Conservation (phyloP, 2,113 vertebrate genomes). For the Pterocles burchelli region DNA sequence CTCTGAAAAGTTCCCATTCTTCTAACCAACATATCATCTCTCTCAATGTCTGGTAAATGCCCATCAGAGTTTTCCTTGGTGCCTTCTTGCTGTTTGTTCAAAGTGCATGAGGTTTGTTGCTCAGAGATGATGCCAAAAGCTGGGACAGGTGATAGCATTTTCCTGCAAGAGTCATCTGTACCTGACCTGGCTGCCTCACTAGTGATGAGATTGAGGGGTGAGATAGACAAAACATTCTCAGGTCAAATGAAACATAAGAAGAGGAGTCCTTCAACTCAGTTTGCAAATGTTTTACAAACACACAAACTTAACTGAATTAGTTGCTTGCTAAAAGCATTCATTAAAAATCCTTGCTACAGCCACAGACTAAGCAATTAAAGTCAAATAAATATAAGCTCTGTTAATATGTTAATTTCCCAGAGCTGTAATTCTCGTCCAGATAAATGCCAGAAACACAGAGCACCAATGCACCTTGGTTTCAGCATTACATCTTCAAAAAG, state of each 20-base stretch:
- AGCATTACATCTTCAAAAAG: neutral
- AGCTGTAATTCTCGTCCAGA: neutral
- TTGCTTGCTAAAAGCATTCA: neutral
- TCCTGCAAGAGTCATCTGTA: slow-evolving; percentile 17
- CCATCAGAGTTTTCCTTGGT: slow-evolving; percentile 61
- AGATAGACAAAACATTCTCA: neutral
- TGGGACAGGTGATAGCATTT: neutral
- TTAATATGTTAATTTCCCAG: neutral
- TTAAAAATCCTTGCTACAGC: neutral
- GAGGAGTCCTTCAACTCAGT: neutral
- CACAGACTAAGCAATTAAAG: neutral
- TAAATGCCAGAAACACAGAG: slow-evolving; percentile 4
- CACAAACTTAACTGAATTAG: neutral
- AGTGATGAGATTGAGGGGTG: neutral
- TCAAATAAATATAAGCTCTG: neutral
- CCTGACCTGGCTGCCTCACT: slow-evolving; percentile 25
- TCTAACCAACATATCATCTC: slow-evolving; percentile 83
- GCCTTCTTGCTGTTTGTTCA: neutral
- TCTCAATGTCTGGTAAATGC: slow-evolving; percentile 71
- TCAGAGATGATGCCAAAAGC: neutral
- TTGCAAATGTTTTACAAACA: neutral
- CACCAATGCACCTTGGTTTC: neutral
- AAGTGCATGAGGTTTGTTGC: neutral
- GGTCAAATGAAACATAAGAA: neutral
- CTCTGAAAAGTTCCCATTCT: slow-evolving; percentile 73